Evolutionary conservation across 2,113 vertebrate genomes (phyloP).

Genomic region (Dascyllus trimaculatus): DNA sequence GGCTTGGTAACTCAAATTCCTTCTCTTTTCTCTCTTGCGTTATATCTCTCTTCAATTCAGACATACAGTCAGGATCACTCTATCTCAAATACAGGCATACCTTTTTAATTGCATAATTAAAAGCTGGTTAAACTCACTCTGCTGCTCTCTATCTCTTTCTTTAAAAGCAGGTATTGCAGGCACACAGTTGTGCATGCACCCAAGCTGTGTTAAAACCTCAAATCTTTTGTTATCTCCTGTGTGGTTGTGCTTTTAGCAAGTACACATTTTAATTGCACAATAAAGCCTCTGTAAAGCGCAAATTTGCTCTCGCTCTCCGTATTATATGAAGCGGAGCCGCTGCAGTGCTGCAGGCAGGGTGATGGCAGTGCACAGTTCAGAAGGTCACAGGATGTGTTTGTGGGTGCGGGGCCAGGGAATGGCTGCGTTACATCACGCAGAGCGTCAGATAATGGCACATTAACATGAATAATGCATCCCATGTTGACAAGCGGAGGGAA

Average conservation of each 20-base stretch:
- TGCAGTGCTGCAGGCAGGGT: slow-evolving; percentile 55
- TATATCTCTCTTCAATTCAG: slow-evolving; percentile 46
- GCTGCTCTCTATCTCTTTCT: slow-evolving; percentile 31
- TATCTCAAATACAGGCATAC: slow-evolving; percentile 53
- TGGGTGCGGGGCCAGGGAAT: slow-evolving; percentile 57
- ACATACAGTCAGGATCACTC: slow-evolving; percentile 30
- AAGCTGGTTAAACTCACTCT: slow-evolving; percentile 49
- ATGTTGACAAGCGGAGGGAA: slow-evolving; percentile 76
- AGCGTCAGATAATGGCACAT: slow-evolving; percentile 79
- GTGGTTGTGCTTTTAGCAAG: slow-evolving; percentile 43
- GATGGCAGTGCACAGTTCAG: slow-evolving; percentile 74
- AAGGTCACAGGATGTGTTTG: slow-evolving; percentile 76
- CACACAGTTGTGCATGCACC: slow-evolving; percentile 16
- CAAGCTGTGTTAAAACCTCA: slow-evolving; percentile 30
- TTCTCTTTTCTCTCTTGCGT: slow-evolving; percentile 29
- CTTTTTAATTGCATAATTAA: slow-evolving; percentile 67
- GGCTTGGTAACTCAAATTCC: slow-evolving; percentile 47
- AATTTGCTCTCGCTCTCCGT: slow-evolving; percentile 17
- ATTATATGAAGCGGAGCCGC: slow-evolving; percentile 45
- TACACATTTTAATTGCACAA: slow-evolving; percentile 63
- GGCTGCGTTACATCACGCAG: slow-evolving; percentile 77
- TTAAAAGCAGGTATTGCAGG: slow-evolving; percentile 49
- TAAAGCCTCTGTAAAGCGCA: slow-evolving; percentile 39
- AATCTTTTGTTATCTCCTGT: slow-evolving; percentile 40
- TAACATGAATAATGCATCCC: slow-evolving; percentile 82